A percentile compares a stretch with the other conserved stretches of the same genome.
phyloP scores from a whole-genome alignment of 2,113 vertebrate species.

The Sceloporus tristichus region DNA sequence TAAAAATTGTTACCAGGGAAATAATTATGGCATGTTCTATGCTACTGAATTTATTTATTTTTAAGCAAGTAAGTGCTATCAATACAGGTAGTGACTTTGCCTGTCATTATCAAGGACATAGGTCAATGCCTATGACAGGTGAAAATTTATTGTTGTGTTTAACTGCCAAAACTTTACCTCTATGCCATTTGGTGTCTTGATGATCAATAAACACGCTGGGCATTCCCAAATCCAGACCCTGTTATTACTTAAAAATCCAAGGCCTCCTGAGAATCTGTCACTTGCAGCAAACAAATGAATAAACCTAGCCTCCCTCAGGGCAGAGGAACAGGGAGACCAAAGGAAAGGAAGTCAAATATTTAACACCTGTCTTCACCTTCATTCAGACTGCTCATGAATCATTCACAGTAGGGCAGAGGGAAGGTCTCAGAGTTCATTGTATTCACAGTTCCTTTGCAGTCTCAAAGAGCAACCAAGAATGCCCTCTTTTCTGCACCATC shows the following conservation, averaged over 20 bases:
- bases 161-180: conserved; percentile 8
- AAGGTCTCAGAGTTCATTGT: neutral
- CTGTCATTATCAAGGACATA: neutral
- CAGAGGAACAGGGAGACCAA: neutral
- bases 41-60: neutral
- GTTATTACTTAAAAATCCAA: conserved; percentile 21
- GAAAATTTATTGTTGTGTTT: conserved; percentile 31
- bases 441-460: neutral
- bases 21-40: neutral
- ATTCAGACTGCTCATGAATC: conserved; percentile 8
- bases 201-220: neutral
- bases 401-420: conserved; percentile 1
- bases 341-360: conserved; percentile 17
- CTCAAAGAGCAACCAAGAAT: neutral
- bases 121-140: neutral
- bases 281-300: neutral
- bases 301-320: neutral
- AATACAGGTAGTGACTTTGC: conserved; percentile 12
- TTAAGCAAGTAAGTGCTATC: conserved; percentile 21
- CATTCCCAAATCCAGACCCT: neutral
- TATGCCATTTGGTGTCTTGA: neutral
- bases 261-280: neutral
- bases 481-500: neutral
- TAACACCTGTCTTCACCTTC: conserved; percentile 5
- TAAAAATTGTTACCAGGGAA: conserved; percentile 40